A percentile compares a stretch with the other conserved stretches of the same genome.
Conservation (phyloP, 2,888 invertebrate species). For the Chironomus riparius region DNA sequence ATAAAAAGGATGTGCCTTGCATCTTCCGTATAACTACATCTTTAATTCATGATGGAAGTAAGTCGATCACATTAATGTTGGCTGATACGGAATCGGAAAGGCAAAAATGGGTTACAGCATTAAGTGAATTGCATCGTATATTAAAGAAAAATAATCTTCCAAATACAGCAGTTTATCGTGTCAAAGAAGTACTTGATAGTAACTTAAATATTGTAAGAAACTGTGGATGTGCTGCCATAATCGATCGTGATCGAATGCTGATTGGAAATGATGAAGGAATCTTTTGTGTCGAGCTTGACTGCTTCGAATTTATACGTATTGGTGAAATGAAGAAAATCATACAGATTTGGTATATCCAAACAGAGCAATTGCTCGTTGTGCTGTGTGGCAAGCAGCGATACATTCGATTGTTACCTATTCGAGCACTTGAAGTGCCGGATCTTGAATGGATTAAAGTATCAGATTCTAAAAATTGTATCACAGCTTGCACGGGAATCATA, state of each 20-base stretch:
- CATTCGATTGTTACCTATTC: conserved; percentile 76
- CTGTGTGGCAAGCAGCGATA: conserved; percentile 79
- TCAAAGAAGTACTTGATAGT: conserved; percentile 65
- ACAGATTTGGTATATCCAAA: conserved; percentile 64
- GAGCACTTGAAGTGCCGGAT: conserved; percentile 84
- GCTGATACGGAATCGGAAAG: conserved; percentile 89
- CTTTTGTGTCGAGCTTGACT: conserved; percentile 70
- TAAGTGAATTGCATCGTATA: conserved; percentile 85
- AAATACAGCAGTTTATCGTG: conserved; percentile 61
- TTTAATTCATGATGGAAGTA: conserved; percentile 72
- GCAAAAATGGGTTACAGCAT: conserved; percentile 89
- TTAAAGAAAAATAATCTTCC: conserved; percentile 81
- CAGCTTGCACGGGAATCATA: conserved; percentile 32
- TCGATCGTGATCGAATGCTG: conserved; percentile 66
- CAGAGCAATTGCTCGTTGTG: conserved; percentile 77
- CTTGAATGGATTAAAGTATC: conserved; percentile 85
- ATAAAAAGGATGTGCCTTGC: conserved; percentile 87
- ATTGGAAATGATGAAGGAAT: conserved; percentile 74
- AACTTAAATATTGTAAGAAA: conserved; percentile 62
- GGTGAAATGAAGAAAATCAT: conserved; percentile 60
- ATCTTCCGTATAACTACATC: conserved; percentile 93
- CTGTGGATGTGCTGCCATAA: conserved; percentile 62
- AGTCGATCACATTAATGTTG: conserved; percentile 83
- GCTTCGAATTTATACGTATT: conserved; percentile 45
- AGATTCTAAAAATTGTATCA: conserved; percentile 71